Evolutionary conservation across 2,888 invertebrate species (phyloP), one percentile per base, ranked within the genome.

Genomic region (Poecilus cupreus): DNA sequence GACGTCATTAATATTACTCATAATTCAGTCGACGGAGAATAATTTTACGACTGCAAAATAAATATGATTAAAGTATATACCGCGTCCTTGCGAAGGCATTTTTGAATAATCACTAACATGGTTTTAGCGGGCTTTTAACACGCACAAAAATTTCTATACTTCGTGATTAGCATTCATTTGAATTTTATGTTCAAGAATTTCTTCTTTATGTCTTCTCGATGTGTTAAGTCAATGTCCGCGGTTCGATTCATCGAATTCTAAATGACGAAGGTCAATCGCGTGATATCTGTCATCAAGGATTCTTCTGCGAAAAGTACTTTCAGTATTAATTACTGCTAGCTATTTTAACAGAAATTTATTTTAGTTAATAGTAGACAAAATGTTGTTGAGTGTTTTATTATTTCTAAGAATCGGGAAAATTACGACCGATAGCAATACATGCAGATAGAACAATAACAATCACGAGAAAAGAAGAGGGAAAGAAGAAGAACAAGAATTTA

Each of bases 181-280:
- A 37, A 39, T 70, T 70, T 72, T 43, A 39, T 68, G 68, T 46
- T 22, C 43, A 43, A 46, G 72, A 72, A 72, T 72, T 72, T 72
- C 43, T 46, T 72, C 46, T 72, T 72, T 72, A 46, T 72, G 72
- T 13, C 13, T 3, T 8, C 6, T 32, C 32, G 32, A 32, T 32
- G 32, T 32, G 72, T 6, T 13, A 46, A 72, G 72, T 72, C 72
- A 72, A 72, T 39, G 72, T 43, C 72, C 46, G 5, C 72, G 20
- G 13, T 70, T 20, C 18, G 46, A 46, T 46, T 46, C 46, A 72
- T 43, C 72, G 43, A 72, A 72, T 43, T 32, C 72, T 16, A 72
- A 72, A 43, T 22, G n/a, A 43, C 46, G 24, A 72, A 46, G 46
- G 60, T 60, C 60, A 60, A 13, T 51, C 43, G 13, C 43, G 1